Evolutionary conservation across 1,140 invertebrate species (phyloP).

Genomic region (Heliconius himera): DNA sequence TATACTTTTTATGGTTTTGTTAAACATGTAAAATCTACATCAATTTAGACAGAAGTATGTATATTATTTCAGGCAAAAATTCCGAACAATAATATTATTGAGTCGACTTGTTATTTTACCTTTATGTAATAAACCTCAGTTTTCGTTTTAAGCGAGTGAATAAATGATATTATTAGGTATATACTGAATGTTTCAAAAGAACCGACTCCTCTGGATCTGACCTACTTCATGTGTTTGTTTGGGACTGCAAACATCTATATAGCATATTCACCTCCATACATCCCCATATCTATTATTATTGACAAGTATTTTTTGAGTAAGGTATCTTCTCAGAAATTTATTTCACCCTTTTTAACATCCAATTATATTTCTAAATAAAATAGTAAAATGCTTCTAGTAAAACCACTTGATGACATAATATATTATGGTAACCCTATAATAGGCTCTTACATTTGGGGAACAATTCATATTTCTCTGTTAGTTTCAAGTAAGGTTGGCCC

Average conservation of each 20-base stretch:
- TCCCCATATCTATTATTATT: constrained; percentile 19
- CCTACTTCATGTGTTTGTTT: constrained; percentile 31
- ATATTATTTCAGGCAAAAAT: neutral
- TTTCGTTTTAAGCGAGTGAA: neutral
- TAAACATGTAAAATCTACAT: neutral
- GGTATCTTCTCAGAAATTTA: neutral
- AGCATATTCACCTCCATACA: constrained; percentile 10
- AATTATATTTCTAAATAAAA: constrained; percentile 23
- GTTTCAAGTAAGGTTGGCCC: constrained; percentile 47
- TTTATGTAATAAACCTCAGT: neutral
- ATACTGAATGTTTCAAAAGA: constrained; percentile 1
- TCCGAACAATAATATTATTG: neutral
- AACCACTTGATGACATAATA: constrained; percentile 18
- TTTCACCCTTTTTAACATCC: constrained; percentile 8
- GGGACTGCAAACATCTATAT: constrained; percentile 41
- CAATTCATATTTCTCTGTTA: constrained; percentile 54
- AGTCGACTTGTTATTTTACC: neutral
- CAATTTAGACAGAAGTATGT: neutral
- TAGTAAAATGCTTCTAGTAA: neutral
- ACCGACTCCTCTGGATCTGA: neutral
- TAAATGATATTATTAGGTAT: constrained; percentile 5
- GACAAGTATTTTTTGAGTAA: constrained; percentile 18
- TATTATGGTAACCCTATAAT: constrained; percentile 21
- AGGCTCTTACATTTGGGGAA: constrained; percentile 36
- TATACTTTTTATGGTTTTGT: neutral